Evolutionary conservation across 2,888 invertebrate genomes (phyloP).

Genomic region (Neoscelio sp.): DNA sequence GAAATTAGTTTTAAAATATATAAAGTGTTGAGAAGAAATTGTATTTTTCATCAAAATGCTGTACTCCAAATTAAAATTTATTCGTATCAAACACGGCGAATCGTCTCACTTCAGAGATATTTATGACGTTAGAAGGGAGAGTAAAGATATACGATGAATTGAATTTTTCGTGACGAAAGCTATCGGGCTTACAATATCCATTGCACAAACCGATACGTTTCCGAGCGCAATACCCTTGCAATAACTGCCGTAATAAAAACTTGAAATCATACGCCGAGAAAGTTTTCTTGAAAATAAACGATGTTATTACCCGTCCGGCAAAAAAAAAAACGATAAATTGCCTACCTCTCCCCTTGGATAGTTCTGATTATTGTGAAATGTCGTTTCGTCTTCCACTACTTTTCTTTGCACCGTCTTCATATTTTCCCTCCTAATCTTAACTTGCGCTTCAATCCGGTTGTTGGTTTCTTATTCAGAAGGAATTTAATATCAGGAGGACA

Average conservation of each 20-base stretch:
- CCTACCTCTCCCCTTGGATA: slow-evolving; percentile 23
- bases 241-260: slow-evolving; percentile 57
- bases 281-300: slow-evolving; percentile 56
- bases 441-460: slow-evolving; percentile 36
- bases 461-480: slow-evolving; percentile 50
- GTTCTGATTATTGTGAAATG: slow-evolving; percentile 55
- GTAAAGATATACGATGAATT: slow-evolving; percentile 47
- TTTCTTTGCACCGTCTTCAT: slow-evolving; percentile 39
- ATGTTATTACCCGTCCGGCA: slow-evolving; percentile 42
- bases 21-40: no score
- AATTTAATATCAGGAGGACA: slow-evolving; percentile 44
- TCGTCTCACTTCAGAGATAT: slow-evolving; percentile 28
- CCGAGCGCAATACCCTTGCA: slow-evolving; percentile 26
- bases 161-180: slow-evolving; percentile 50
- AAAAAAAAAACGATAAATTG: slow-evolving; percentile 48
- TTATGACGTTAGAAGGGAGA: slow-evolving; percentile 4
- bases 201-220: slow-evolving; percentile 46
- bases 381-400: slow-evolving; percentile 40
- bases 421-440: slow-evolving; percentile 47
- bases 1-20: no score
- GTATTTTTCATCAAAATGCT: no score
- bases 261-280: slow-evolving; percentile 47
- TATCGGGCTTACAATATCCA: slow-evolving; percentile 32
- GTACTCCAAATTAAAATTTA: slow-evolving; percentile 9
- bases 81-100: slow-evolving; percentile 18